phyloP scores from a whole-genome alignment of 2,888 invertebrate species.

The Orthonevra nobilis region DNA sequence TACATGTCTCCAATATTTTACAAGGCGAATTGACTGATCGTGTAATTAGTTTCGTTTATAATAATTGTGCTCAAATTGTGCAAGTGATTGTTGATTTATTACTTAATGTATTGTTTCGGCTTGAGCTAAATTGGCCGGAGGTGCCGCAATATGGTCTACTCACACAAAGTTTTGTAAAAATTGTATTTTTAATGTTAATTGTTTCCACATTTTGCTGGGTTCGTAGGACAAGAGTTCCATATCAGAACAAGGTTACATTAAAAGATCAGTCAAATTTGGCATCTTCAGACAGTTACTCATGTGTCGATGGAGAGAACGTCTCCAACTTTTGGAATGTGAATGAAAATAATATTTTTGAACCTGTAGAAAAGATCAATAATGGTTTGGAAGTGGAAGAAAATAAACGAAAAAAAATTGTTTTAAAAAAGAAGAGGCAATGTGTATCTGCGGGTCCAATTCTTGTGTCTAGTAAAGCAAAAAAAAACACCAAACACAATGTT shows the following conservation, averaged over 20 bases:
- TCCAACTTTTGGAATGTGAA: background rate
- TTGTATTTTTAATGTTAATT: constrained; percentile 32
- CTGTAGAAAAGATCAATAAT: background rate
- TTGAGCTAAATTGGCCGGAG: constrained; percentile 4
- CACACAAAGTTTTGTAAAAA: constrained; percentile 11
- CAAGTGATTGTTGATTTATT: constrained; percentile 13
- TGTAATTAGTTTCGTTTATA: constrained; percentile 9
- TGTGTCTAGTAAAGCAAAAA: constrained; percentile 59
- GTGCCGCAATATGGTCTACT: constrained; percentile 17
- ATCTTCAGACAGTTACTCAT: no score
- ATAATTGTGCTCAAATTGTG: constrained; percentile 16
- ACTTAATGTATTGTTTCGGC: constrained; percentile 15
- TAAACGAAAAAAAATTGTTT: constrained; percentile 74
- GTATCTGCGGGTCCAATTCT: constrained; percentile 79
- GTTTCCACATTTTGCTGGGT: constrained; percentile 22
- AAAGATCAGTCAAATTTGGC: no score
- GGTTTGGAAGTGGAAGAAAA: constrained; percentile 74
- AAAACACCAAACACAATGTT: background rate
- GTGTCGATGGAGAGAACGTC: background rate
- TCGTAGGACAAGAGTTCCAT: background rate
- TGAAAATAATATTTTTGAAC: background rate
- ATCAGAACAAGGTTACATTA: background rate
- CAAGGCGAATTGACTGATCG: background rate
- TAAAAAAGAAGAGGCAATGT: constrained; percentile 77
- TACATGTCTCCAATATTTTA: constrained; percentile 11